Evolutionary conservation across 1,140 invertebrate genomes (phyloP), one percentile per base, ranked within the genome.

Genomic region (Adelges cooleyi): DNA sequence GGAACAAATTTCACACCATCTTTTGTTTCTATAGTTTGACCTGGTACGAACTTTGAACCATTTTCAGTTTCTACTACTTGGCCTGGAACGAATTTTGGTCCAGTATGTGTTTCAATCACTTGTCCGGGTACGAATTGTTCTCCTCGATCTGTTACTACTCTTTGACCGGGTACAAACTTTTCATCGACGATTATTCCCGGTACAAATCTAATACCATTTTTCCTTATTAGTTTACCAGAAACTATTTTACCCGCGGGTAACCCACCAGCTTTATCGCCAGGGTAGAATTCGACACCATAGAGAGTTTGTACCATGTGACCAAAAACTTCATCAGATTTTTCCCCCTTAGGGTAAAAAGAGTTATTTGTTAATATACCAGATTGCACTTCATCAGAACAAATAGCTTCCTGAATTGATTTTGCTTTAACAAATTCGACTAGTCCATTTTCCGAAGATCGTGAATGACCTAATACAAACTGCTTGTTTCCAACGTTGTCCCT

Each of bases 41-140:
- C 84, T 17, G 84, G 84, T 20, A 86, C 82, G 70, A 86, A 86
- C 70, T 85, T 85, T 0, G 80, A 76, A 23, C 84, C 85, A 38
- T 77, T 78, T 68, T 79, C 78, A 0, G 84, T 85, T 67, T 86
- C 82, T 2, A 86, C 81, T 56, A 86, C 80, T 75, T 85, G 82
- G 2, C 85, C 85, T 22, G 85, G 84, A 13, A 86, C 83, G 72
- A 86, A 86, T 75, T 84, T 79, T 11, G 79, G 77, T 0, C 80
- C 79, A 22, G 74, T 73, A 15, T 73, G 73, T 0, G 79, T 81
- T 54, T 80, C 78, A 3, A 82, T 77, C 1, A 82, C 78, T 70
- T 81, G 80, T 3, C 81, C 81, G 2, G 80, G 80, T 15, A 82
- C 75, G 72, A 87, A 86, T 67, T 85, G 81, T 71, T 86, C 84